phyloP scores from a whole-genome alignment of 2,113 vertebrate genomes.

The Ptyas mucosa region DNA sequence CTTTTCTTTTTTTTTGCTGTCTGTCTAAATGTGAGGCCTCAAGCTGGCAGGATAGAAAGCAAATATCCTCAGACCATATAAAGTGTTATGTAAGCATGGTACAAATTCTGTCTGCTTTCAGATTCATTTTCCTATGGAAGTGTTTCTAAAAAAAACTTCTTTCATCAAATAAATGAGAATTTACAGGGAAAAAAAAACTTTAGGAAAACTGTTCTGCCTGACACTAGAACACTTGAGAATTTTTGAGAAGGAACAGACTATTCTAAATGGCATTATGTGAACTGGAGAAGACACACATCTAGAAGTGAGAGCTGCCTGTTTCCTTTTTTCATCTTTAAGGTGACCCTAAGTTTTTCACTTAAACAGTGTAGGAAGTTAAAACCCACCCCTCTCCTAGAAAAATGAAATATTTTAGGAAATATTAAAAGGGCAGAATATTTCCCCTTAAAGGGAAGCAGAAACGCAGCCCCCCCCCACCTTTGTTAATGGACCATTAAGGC shows the following conservation, averaged over 20 bases:
- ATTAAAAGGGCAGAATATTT: too few relatives aligned
- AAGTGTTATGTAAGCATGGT: not conserved
- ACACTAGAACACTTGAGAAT: not conserved
- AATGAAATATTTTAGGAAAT: too few relatives aligned
- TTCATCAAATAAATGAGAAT: not conserved
- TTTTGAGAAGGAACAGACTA: not conserved
- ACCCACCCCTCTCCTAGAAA: too few relatives aligned
- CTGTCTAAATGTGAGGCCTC: not conserved
- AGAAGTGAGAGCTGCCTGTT: not conserved
- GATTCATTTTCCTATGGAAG: not conserved
- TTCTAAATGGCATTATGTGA: not conserved
- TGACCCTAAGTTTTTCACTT: not conserved
- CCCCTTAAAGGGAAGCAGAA: too few relatives aligned
- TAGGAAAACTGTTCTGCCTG: not conserved
- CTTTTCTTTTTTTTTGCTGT: not conserved
- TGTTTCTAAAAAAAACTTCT: not conserved
- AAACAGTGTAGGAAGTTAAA: too few relatives aligned
- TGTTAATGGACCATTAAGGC: too few relatives aligned
- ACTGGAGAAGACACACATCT: not conserved
- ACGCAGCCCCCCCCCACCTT: too few relatives aligned
- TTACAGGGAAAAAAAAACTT: not conserved
- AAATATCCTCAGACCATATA: not conserved
- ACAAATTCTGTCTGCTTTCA: not conserved
- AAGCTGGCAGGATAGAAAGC: not conserved
- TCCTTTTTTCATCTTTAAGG: not conserved